Percentiles rank a stretch among this genome's conserved stretches.
Conservation (phyloP, 1,140 invertebrate genomes). For the Euura lappo region DNA sequence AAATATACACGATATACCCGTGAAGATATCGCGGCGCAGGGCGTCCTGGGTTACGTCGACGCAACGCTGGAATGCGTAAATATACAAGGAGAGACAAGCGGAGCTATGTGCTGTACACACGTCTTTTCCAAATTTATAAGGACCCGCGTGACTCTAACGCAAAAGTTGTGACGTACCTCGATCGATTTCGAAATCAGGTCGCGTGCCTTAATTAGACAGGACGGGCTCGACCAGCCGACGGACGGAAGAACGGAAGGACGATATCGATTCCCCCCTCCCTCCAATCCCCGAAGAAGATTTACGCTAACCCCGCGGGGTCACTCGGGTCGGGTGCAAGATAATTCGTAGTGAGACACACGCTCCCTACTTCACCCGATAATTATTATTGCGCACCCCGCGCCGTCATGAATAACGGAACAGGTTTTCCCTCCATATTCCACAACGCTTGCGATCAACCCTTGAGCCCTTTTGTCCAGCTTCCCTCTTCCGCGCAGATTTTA, state of each 20-base stretch:
- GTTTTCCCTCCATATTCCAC: not conserved
- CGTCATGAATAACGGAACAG: not conserved
- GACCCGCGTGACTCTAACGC: constrained; percentile 29
- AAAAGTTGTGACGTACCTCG: too few species aligned
- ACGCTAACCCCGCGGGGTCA: too few species aligned
- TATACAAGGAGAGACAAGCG: constrained; percentile 49
- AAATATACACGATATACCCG: constrained; percentile 55
- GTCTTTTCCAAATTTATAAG: constrained; percentile 40
- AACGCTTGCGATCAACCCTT: not conserved
- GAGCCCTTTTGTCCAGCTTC: not conserved
- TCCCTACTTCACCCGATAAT: not conserved
- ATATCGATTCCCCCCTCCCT: too few species aligned
- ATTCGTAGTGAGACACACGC: not conserved
- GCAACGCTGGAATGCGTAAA: constrained; percentile 52
- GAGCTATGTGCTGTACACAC: constrained; percentile 27
- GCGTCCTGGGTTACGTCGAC: constrained; percentile 55
- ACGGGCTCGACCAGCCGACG: too few species aligned
- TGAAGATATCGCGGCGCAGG: constrained; percentile 53
- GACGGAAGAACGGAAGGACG: too few species aligned
- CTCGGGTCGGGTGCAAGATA: too few species aligned
- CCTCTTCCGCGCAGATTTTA: too few species aligned
- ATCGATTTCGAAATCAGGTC: too few species aligned
- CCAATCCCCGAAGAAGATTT: too few species aligned
- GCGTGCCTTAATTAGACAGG: not conserved
- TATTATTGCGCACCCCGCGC: not conserved